Conservation (phyloP, 2,888 invertebrate genomes). For the Drosophila putrida region DNA sequence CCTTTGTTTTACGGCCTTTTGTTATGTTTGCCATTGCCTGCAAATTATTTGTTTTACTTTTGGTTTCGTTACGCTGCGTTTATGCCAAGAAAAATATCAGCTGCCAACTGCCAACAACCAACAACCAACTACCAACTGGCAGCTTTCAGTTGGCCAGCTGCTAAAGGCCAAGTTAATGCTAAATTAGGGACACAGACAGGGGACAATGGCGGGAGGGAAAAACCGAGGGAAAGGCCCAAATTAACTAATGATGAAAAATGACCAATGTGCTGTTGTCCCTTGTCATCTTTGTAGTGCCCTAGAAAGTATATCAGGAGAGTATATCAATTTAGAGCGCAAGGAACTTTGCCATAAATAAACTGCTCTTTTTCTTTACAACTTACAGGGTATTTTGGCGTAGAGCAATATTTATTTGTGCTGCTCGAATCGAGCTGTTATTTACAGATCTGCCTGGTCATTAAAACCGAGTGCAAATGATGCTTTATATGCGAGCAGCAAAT, state of each 20-base stretch:
- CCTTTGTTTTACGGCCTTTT: constrained; percentile 37
- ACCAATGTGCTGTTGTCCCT: constrained; percentile 9
- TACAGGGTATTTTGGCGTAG: constrained; percentile 6
- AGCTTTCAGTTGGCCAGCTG: constrained; percentile 28
- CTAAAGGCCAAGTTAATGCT: constrained; percentile 76
- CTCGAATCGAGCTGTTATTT: constrained; percentile 17
- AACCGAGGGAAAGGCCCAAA: constrained; percentile 39
- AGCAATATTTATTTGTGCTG: neutral
- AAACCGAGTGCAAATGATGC: constrained; percentile 55
- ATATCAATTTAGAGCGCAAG: neutral
- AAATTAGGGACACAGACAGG: constrained; percentile 53
- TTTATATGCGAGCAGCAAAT: constrained; percentile 44
- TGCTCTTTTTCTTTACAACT: neutral
- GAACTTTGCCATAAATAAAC: too few species aligned
- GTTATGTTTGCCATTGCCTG: constrained; percentile 50
- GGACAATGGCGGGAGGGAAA: neutral
- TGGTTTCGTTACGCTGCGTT: constrained; percentile 54
- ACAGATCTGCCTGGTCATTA: constrained; percentile 41
- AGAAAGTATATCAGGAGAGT: neutral
- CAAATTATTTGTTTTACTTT: constrained; percentile 77
- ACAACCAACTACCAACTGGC: constrained; percentile 38
- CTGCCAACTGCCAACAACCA: constrained; percentile 33
- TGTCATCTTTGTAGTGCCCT: constrained; percentile 20
- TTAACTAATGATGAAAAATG: constrained; percentile 77
- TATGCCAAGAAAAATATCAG: constrained; percentile 25